phyloP scores from a whole-genome alignment of 2,888 invertebrate species.

The Lepidochitona cinerea region DNA sequence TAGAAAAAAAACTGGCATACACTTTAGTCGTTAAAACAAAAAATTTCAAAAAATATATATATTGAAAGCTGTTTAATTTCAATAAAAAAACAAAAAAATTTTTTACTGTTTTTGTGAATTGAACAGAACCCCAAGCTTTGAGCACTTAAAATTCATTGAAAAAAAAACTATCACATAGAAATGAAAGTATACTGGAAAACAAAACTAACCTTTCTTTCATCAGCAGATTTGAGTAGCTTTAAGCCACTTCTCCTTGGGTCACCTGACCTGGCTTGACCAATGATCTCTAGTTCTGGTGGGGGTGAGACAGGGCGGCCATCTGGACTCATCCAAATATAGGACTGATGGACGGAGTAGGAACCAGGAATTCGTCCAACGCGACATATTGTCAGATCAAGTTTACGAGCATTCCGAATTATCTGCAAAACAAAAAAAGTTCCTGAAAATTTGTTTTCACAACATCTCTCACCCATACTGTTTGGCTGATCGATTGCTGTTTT shows the following conservation, averaged over 20 bases:
- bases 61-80: too few relatives aligned
- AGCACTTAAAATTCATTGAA: neutral
- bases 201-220: constrained; percentile 62
- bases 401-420: constrained; percentile 57
- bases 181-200: too few relatives aligned
- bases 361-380: constrained; percentile 66
- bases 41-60: too few relatives aligned
- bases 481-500: too few relatives aligned
- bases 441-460: too few relatives aligned
- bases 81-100: too few relatives aligned
- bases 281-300: constrained; percentile 77
- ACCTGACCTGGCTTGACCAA: constrained; percentile 35
- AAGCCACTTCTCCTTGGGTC: constrained; percentile 53
- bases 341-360: constrained; percentile 78
- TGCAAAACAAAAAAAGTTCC: constrained; percentile 32
- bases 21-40: too few relatives aligned
- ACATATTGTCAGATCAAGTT: constrained; percentile 56
- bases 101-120: too few relatives aligned
- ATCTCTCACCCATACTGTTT: too few relatives aligned
- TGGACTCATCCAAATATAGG: constrained; percentile 95
- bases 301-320: constrained; percentile 90
- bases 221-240: constrained; percentile 56
- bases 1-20: too few relatives aligned
- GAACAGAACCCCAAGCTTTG: too few relatives aligned
- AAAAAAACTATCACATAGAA: neutral